Evolutionary conservation across 2,797 vertebrate genomes (phyloP).

Genomic region (Champsocephalus esox): DNA sequence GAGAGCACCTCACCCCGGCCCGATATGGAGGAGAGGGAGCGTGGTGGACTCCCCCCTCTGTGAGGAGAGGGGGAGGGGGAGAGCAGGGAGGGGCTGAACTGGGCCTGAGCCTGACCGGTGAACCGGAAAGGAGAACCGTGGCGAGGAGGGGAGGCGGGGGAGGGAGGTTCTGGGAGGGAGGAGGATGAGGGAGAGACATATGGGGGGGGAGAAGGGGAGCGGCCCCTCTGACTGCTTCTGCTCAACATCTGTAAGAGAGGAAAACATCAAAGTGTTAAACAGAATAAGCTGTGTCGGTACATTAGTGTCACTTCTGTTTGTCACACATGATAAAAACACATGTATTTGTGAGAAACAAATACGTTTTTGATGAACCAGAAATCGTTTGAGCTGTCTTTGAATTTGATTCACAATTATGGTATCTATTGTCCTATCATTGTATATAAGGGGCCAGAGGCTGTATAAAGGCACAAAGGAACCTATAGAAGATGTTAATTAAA

Average conservation of each 20-base stretch:
- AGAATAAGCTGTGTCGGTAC: conserved; percentile 1
- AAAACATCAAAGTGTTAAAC: background rate
- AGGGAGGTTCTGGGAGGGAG: conserved; percentile 26
- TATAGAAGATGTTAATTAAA: too few relatives aligned
- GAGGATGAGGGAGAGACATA: conserved; percentile 3
- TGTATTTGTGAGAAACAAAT: background rate
- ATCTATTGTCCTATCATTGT: too few relatives aligned
- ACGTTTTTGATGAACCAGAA: background rate
- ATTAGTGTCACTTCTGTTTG: background rate
- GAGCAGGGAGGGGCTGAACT: conserved; percentile 58
- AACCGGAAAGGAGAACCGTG: conserved; percentile 53
- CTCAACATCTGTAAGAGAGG: conserved; percentile 57
- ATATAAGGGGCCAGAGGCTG: too few relatives aligned
- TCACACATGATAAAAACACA: background rate
- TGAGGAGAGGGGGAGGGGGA: conserved; percentile 39
- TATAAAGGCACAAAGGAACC: too few relatives aligned
- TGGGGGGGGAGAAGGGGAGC: conserved; percentile 1
- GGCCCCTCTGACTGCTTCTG: conserved; percentile 35
- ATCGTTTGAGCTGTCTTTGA: background rate
- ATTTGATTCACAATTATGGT: too few relatives aligned
- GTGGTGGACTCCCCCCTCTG: conserved; percentile 11
- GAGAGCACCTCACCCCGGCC: conserved; percentile 79
- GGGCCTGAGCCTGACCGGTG: conserved; percentile 38
- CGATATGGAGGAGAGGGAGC: conserved; percentile 61
- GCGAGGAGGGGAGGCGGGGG: conserved; percentile 41